phyloP scores from a whole-genome alignment of 2,113 vertebrate species.

The Dolichallabes microphthalmus region DNA sequence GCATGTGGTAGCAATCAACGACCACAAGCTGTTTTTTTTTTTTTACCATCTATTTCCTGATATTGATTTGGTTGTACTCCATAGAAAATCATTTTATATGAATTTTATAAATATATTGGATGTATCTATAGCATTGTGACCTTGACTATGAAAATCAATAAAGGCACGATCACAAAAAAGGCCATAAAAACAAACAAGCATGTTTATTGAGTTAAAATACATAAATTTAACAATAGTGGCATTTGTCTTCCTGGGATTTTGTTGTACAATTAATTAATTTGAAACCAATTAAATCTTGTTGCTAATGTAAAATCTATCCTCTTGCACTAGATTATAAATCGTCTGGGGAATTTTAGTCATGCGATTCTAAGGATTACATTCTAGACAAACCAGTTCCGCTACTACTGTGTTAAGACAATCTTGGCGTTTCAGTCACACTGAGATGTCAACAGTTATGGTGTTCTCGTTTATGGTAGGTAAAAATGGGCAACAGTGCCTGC shows the following conservation, averaged over 20 bases:
- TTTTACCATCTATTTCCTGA: neutral
- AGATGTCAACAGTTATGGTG: conserved; percentile 6
- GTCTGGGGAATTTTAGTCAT: conserved; percentile 12
- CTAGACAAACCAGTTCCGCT: conserved; percentile 39
- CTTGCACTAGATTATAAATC: neutral
- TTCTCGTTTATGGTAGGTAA: neutral
- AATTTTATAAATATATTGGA: conserved; percentile 5
- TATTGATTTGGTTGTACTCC: neutral
- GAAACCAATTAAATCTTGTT: neutral
- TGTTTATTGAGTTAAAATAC: neutral
- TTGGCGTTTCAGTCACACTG: neutral
- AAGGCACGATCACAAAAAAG: neutral
- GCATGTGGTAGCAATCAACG: neutral
- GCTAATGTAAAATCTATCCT: neutral
- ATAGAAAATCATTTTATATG: too few species aligned
- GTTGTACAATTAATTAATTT: neutral
- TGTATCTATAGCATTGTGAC: neutral
- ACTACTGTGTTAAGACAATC: neutral
- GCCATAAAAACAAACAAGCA: neutral
- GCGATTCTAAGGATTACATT: neutral
- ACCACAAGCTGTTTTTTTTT: neutral
- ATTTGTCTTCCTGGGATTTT: neutral
- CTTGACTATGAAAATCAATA: neutral
- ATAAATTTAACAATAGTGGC: neutral
- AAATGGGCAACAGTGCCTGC: conserved; percentile 40